A percentile compares a stretch with the other conserved stretches of the same genome.
Evolutionary conservation across 2,888 invertebrate genomes (phyloP).

Genomic region (Pterostichus madidus): DNA sequence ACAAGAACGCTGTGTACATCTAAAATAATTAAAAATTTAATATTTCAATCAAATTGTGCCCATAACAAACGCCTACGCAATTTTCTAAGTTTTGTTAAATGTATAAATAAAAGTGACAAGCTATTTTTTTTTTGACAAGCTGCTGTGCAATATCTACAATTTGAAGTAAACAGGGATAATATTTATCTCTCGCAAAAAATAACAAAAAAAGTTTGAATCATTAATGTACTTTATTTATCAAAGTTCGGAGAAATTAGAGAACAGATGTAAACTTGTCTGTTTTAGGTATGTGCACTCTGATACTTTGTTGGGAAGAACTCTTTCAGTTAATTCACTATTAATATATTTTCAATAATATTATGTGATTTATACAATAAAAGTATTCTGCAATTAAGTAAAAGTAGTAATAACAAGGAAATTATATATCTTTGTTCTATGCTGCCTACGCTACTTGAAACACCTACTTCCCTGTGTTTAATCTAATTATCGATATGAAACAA

Average conservation of each 20-base stretch:
- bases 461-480: constrained; percentile 34
- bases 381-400: constrained; percentile 22
- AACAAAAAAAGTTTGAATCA: constrained; percentile 28
- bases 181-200: constrained; percentile 35
- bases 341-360: constrained; percentile 30
- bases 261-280: constrained; percentile 45
- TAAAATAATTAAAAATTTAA: constrained; percentile 15
- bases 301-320: background rate
- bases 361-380: background rate
- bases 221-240: constrained; percentile 39
- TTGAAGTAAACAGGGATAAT: constrained; percentile 35
- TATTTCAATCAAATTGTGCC: constrained; percentile 37
- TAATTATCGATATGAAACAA: constrained; percentile 33
- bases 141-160: constrained; percentile 12
- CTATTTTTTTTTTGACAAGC: constrained; percentile 14
- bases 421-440: constrained; percentile 48
- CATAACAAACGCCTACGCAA: constrained; percentile 50
- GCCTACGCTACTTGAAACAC: constrained; percentile 50
- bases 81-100: constrained; percentile 9
- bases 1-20: too few relatives aligned
- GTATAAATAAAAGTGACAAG: constrained; percentile 57
- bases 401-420: constrained; percentile 36
- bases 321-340: background rate
- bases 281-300: constrained; percentile 28
- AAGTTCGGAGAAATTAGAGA: constrained; percentile 33